phyloP scores from a whole-genome alignment of 1,140 invertebrate species.

The Pararge aegeria region DNA sequence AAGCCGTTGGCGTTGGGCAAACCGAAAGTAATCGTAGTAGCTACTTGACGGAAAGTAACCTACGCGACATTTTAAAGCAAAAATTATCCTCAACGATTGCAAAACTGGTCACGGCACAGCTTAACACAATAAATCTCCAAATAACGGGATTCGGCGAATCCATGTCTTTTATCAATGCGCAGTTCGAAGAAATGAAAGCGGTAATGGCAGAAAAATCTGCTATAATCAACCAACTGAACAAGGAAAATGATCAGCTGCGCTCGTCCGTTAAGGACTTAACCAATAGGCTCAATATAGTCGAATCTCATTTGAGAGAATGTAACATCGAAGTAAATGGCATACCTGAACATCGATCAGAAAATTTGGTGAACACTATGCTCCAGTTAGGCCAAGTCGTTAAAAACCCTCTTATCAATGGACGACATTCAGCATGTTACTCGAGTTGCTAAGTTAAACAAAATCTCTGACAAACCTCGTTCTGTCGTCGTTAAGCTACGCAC shows the following conservation, averaged over 20 bases:
- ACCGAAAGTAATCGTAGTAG: too few relatives aligned
- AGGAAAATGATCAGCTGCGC: constrained; percentile 2
- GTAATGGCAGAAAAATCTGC: constrained; percentile 1
- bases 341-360: constrained; percentile 11
- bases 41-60: background rate
- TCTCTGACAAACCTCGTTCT: constrained; percentile 4
- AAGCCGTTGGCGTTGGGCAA: too few relatives aligned
- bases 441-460: constrained; percentile 9
- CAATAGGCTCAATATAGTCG: constrained; percentile 9
- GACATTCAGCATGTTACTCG: constrained; percentile 14
- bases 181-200: background rate
- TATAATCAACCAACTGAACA: constrained; percentile 11
- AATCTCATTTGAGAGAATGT: constrained; percentile 16
- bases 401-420: constrained; percentile 3
- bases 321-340: constrained; percentile 15
- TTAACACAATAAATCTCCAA: constrained; percentile 1
- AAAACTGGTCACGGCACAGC: constrained; percentile 1
- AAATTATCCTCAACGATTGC: background rate
- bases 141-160: constrained; percentile 1
- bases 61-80: constrained; percentile 2
- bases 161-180: constrained; percentile 3
- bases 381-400: constrained; percentile 9
- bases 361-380: constrained; percentile 3
- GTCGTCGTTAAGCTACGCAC: constrained; percentile 10
- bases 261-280: constrained; percentile 6